phyloP scores from a whole-genome alignment of 2,797 vertebrate genomes.

The Lepilemur septentrionalis region DNA sequence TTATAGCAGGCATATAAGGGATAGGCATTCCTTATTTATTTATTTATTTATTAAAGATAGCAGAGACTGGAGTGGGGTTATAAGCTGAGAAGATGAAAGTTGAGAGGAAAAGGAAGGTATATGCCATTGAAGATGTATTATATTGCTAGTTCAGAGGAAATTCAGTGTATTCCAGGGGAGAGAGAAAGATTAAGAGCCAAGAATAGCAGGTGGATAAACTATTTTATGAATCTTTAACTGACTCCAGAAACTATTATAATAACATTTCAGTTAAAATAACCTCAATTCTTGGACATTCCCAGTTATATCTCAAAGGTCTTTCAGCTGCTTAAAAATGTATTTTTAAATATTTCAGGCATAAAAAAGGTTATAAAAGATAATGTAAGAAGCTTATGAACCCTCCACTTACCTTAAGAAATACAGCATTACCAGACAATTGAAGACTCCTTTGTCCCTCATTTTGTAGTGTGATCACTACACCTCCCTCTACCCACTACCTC shows the following conservation, averaged over 20 bases:
- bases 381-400: background rate
- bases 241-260: conserved; percentile 29
- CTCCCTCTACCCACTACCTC: background rate
- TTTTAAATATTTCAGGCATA: conserved; percentile 36
- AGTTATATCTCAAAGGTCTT: conserved; percentile 17
- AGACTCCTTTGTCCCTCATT: background rate
- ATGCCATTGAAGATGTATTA: background rate
- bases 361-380: background rate
- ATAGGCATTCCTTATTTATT: background rate
- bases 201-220: background rate
- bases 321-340: conserved; percentile 22
- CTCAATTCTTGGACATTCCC: background rate
- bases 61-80: background rate
- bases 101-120: background rate
- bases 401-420: background rate
- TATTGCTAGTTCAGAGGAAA: background rate
- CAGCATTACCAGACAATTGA: background rate
- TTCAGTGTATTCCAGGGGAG: background rate
- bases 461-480: background rate
- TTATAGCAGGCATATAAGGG: background rate
- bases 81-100: background rate
- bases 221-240: conserved; percentile 25
- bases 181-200: background rate
- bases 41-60: background rate
- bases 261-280: conserved; percentile 40